Percentiles rank a stretch among this genome's conserved stretches.
Conservation (phyloP, 2,113 vertebrate species). For the Gadus chalcogrammus region DNA sequence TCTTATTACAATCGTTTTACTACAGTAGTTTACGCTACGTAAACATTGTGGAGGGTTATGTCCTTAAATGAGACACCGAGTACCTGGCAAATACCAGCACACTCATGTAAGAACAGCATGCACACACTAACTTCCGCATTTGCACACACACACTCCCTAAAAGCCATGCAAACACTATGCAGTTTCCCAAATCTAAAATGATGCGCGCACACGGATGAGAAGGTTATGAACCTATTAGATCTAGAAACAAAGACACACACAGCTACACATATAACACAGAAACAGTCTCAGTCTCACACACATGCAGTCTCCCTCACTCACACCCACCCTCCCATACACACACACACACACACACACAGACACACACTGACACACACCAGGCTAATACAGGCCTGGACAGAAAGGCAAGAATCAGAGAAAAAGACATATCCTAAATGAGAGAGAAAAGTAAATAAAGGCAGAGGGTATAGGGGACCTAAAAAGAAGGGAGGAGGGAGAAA, state of each 20-base stretch:
- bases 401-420: slow-evolving; percentile 35
- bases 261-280: slow-evolving; percentile 67
- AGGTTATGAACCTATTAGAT: too few relatives aligned
- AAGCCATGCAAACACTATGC: not conserved
- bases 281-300: too few relatives aligned
- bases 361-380: too few relatives aligned
- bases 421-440: not conserved
- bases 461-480: slow-evolving; percentile 10
- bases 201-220: too few relatives aligned
- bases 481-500: slow-evolving; percentile 40
- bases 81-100: not conserved
- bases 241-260: slow-evolving; percentile 5
- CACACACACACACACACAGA: too few relatives aligned
- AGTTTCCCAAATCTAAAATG: not conserved
- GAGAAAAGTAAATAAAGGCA: not conserved
- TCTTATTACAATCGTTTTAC: too few relatives aligned
- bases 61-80: too few relatives aligned
- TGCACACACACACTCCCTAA: slow-evolving; percentile 7
- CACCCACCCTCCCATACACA: not conserved
- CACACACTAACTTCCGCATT: slow-evolving; percentile 12
- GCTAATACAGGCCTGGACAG: not conserved
- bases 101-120: not conserved
- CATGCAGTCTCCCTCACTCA: too few relatives aligned
- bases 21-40: too few relatives aligned
- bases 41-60: too few relatives aligned